Evolutionary conservation across 1,140 invertebrate species (phyloP).

Genomic region (Brachionus rotundiformis): DNA sequence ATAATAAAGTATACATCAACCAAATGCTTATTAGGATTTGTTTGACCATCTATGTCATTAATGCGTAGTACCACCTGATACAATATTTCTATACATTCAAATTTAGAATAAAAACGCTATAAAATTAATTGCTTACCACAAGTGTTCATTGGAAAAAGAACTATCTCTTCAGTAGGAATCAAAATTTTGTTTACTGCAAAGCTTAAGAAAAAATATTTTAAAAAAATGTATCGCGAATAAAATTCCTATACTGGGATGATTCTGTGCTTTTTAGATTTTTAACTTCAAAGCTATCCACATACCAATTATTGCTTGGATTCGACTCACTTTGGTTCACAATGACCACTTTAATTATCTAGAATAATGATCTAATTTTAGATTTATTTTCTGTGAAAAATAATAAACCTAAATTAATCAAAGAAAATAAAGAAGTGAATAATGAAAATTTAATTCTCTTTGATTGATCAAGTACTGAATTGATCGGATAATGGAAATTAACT

Average conservation of each 20-base stretch:
- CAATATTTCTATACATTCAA: too few relatives aligned
- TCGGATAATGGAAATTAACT: background rate
- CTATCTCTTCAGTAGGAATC: background rate
- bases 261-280: constrained; percentile 16
- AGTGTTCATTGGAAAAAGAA: constrained; percentile 23
- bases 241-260: background rate
- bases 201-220: background rate
- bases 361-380: background rate
- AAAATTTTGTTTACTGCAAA: constrained; percentile 45
- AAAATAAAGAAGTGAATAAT: background rate
- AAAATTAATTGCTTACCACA: background rate
- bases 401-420: too few relatives aligned
- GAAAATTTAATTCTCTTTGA: background rate
- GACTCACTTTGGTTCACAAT: constrained; percentile 29
- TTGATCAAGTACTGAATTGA: background rate
- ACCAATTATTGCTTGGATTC: background rate
- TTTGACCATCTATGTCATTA: constrained; percentile 3
- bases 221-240: too few relatives aligned
- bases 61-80: constrained; percentile 45
- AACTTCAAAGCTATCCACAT: constrained; percentile 40
- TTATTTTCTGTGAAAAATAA: background rate
- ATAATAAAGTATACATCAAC: constrained; percentile 43
- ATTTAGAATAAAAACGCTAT: too few relatives aligned
- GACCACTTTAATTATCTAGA: constrained; percentile 43
- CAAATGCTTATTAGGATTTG: background rate